Evolutionary conservation across 2,888 invertebrate species (phyloP).

Genomic region (Noctua comes): DNA sequence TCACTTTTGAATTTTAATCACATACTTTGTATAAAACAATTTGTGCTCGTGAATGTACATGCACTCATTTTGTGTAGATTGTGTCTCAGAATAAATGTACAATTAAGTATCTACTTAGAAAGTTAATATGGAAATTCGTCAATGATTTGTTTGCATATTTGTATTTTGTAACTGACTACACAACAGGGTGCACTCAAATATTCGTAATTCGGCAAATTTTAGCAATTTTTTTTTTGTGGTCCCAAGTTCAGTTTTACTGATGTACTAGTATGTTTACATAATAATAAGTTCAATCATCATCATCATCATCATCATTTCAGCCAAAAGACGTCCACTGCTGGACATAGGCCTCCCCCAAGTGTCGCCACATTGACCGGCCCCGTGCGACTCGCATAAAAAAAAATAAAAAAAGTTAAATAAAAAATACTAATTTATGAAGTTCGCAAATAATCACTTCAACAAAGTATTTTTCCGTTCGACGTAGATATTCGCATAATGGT

Average conservation of each 20-base stretch:
- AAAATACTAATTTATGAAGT: slow-evolving; percentile 8
- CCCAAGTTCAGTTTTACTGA: too few species aligned
- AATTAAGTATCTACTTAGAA: neutral
- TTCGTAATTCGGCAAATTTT: too few species aligned
- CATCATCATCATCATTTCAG: too few species aligned
- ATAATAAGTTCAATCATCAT: neutral
- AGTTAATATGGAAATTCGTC: neutral
- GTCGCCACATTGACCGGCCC: too few species aligned
- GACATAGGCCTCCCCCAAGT: too few species aligned
- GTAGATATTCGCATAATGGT: slow-evolving; percentile 78
- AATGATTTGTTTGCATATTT: slow-evolving; percentile 38
- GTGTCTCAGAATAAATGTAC: neutral
- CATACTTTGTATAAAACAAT: neutral
- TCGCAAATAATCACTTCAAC: slow-evolving; percentile 4
- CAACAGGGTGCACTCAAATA: neutral
- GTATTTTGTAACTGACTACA: neutral
- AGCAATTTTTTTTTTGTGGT: neutral
- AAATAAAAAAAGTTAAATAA: neutral
- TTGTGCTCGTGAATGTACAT: neutral
- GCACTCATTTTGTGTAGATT: neutral
- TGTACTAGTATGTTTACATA: neutral
- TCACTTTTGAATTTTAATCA: neutral
- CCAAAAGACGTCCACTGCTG: too few species aligned
- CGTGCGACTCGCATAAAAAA: too few species aligned
- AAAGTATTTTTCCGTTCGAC: slow-evolving; percentile 40